Conservation (phyloP, 2,888 invertebrate genomes). For the Thymelicus lineola region DNA sequence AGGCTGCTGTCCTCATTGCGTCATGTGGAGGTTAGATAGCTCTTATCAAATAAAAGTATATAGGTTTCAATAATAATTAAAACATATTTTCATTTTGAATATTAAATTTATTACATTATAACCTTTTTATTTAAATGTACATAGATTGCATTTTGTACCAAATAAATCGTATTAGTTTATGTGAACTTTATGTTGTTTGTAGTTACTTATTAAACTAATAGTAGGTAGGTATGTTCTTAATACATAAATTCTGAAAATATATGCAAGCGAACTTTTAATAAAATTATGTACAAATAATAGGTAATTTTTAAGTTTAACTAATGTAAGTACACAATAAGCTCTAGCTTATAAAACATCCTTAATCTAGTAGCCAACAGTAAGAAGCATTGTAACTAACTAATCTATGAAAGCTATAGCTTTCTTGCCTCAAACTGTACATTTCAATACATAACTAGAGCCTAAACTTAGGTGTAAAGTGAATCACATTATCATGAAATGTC, state of each 20-base stretch:
- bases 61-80: neutral
- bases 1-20: no score
- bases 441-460: conserved; percentile 7
- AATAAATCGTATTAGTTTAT: no score
- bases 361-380: conserved; percentile 33
- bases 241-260: neutral
- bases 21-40: no score
- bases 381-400: conserved; percentile 8
- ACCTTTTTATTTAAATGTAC: conserved; percentile 6
- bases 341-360: conserved; percentile 4
- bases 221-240: conserved; percentile 13
- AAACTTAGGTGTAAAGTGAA: neutral
- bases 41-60: no score
- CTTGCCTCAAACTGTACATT: conserved; percentile 33
- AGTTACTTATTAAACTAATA: conserved; percentile 4
- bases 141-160: neutral
- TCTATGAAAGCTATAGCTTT: neutral
- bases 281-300: conserved; percentile 20
- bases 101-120: neutral
- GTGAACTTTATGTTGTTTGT: neutral
- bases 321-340: conserved; percentile 14
- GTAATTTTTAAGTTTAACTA: conserved; percentile 9
- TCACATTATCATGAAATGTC: neutral
- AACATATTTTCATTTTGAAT: neutral
- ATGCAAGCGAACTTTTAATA: neutral